These are phyloP conservation scores for Cyrtorhinus lividipennis DNA, from an alignment of 1,140 invertebrate species.

Conservation along the genomic window DNA sequence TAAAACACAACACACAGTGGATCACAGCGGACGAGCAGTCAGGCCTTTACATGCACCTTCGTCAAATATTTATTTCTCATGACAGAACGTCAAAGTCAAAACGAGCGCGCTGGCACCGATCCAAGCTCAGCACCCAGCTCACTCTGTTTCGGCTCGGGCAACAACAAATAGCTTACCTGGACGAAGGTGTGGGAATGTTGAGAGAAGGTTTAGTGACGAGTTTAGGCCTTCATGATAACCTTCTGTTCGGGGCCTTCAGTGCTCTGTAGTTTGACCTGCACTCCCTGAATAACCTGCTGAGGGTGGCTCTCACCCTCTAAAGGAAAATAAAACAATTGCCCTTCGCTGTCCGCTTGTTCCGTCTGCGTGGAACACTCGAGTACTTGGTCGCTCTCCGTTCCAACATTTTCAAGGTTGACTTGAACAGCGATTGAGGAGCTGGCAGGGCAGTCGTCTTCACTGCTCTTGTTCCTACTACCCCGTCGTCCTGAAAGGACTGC, in stretches of 20 bases:
- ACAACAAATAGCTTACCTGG: too few relatives aligned
- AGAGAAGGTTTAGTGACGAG: constrained; percentile 45
- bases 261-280: constrained; percentile 48
- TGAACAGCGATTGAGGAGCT: constrained; percentile 43
- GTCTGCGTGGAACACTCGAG: constrained; percentile 39
- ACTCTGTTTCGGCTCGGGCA: too few relatives aligned
- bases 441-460: constrained; percentile 20
- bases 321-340: constrained; percentile 54
- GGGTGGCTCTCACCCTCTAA: constrained; percentile 36
- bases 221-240: constrained; percentile 48
- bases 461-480: constrained; percentile 17
- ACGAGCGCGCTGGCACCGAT: too few relatives aligned
- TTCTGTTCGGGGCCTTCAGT: constrained; percentile 43
- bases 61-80: too few relatives aligned
- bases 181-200: constrained; percentile 24
- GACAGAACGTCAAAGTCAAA: too few relatives aligned
- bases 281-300: constrained; percentile 44
- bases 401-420: constrained; percentile 32
- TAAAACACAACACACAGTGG: too few relatives aligned
- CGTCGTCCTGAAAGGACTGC: constrained; percentile 40
- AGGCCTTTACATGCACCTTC: too few relatives aligned
- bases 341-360: constrained; percentile 35
- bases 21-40: too few relatives aligned
- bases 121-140: too few relatives aligned
- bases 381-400: constrained; percentile 5